Base-by-base conservation (phyloP, 53 echinoderm and acorn worm genomes). In the Glandiceps talaboti region DNA sequence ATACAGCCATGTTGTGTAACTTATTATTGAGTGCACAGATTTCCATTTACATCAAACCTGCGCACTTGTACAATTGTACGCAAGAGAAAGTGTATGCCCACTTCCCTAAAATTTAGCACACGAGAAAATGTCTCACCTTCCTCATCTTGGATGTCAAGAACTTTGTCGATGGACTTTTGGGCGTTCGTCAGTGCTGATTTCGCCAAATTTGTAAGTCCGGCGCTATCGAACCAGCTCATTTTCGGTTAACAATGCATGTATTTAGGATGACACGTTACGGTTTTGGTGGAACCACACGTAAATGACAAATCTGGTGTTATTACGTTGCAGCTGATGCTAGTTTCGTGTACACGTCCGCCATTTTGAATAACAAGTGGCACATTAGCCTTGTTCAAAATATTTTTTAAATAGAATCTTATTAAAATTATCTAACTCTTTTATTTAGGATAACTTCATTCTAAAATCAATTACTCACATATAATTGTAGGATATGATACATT, bases 161-260 rank as follows among this genome's bases (percentile, higher is more conserved):
- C 99, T 82, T 91, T 85, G 81, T 99, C 99, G 31, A 99, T 99
- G 28, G 91, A 91, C 78, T 99, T 99, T 81, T 99, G 99, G 27
- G 99, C 99, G 29, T 84, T 88, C 0, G 89, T 83, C 77, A 99
- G 79, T n/a, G 99, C 99, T 33, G 99, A 76, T 82, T 99, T 99
- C 6, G 97, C 97, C 77, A 99, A 91, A 32, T 78, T 80, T 33
- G 88, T 80, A 33, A 99, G 83, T 27, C 89, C 86, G 30, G 88
- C 80, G 30, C 83, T 84, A 74, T 99, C 94, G 83, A 99, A 93
- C 99, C 93, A 99, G 85, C 99, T 99, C 93, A 94, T 99, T 31
- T 86, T 88, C 27, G 29, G 29, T 31, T 30, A 20, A 77, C 31
- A 6, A 6, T 20, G 6, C 6, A 12, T 45, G 6, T 20, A 12